Percentiles rank a stretch among this genome's conserved stretches.
phyloP scores from a whole-genome alignment of 2,888 invertebrate species.

The Aphrophora alni region DNA sequence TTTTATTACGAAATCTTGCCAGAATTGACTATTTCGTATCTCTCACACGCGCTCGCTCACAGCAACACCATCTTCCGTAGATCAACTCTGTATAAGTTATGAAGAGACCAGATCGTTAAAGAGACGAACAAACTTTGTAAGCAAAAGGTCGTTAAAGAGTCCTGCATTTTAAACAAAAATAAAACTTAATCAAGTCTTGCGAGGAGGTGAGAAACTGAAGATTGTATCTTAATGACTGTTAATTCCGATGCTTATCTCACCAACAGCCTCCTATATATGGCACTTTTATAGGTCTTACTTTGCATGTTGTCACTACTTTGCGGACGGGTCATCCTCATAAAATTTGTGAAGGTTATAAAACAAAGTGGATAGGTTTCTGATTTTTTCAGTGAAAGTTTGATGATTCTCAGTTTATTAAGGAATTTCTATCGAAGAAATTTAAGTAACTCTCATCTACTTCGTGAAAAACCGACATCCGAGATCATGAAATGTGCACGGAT shows the following conservation, averaged over 20 bases:
- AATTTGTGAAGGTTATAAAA: not conserved
- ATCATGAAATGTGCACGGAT: too few relatives aligned
- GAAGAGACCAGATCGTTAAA: not conserved
- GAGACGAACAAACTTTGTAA: not conserved
- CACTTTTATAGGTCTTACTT: not conserved
- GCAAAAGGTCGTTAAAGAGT: not conserved
- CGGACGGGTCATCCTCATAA: not conserved
- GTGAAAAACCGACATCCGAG: too few relatives aligned
- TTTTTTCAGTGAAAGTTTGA: too few relatives aligned
- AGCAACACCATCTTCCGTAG: not conserved
- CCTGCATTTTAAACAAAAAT: constrained; percentile 7
- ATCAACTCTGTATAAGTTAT: not conserved
- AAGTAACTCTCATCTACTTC: too few relatives aligned
- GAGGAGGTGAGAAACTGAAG: not conserved
- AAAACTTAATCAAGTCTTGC: not conserved
- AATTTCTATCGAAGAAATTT: too few relatives aligned
- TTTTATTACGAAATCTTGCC: not conserved
- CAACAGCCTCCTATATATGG: not conserved
- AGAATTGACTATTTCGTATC: too few relatives aligned
- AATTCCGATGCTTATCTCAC: not conserved
- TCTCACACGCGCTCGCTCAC: not conserved
- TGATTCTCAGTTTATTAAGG: too few relatives aligned
- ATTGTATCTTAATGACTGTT: not conserved
- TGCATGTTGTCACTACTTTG: not conserved
- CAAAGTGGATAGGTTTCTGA: not conserved